These are phyloP conservation scores for Himalopsyche kuldschensis DNA, from an alignment of 2,888 invertebrate genomes.

Conservation along the genomic window DNA sequence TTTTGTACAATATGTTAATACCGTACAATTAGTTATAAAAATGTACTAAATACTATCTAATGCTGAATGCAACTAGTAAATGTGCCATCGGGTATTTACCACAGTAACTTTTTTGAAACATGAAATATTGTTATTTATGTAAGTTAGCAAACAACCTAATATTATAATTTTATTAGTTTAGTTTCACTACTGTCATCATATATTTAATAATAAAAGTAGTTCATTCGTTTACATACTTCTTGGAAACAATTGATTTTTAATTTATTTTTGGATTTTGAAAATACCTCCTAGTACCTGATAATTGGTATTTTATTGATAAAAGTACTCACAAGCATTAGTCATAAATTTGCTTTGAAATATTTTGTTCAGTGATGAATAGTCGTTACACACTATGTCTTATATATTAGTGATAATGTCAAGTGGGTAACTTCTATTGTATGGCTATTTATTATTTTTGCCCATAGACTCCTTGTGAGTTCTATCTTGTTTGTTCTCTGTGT, in stretches of 20 bases:
- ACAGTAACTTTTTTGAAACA: not conserved
- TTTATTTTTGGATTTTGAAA: not conserved
- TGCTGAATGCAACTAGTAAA: not conserved
- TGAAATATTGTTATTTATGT: not conserved
- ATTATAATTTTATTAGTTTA: not conserved
- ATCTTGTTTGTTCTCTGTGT: no score
- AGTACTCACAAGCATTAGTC: not conserved
- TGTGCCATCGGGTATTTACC: not conserved
- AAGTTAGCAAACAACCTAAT: not conserved
- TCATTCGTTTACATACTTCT: not conserved
- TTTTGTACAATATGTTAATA: not conserved
- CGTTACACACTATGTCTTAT: no score
- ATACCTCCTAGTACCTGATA: not conserved
- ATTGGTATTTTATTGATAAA: not conserved
- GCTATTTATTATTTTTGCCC: no score
- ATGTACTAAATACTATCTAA: not conserved
- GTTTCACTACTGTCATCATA: not conserved
- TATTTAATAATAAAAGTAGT: not conserved
- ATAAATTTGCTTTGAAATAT: not conserved
- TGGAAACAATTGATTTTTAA: not conserved
- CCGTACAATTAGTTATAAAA: not conserved
- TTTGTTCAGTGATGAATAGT: no score
- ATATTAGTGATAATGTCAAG: no score
- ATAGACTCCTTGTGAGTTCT: no score
- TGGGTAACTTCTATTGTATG: no score